Base-by-base conservation (phyloP, 2,888 invertebrate genomes). In the Tetheella fluctuosa region DNA sequence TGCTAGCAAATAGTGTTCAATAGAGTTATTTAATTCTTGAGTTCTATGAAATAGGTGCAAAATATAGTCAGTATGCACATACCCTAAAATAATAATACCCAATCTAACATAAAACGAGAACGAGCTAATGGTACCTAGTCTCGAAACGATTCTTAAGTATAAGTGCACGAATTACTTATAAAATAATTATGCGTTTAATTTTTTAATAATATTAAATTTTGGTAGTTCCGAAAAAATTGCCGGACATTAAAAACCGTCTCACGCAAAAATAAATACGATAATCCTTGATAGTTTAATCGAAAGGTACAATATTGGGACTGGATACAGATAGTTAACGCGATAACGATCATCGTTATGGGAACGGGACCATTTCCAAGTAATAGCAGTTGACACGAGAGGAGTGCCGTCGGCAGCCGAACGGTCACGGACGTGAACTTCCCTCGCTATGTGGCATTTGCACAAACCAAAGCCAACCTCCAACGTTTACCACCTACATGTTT, bases 341-440 rank as follows among this genome's bases (percentile, higher is more conserved):
- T 55, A 59, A 63, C 60, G 60, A 62, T 28, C 25, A 52, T 17
- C n/a, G 52, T 59, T 63, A 74, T 75, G 68, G 67, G 72, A 79
- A 76, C 70, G 68, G 77, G 80, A 80, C 75, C 79, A 74, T 80
- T 76, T 75, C 70, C 76, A 74, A 70, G 39, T 37, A 37, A 37
- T 39, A 70, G 76, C 74, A 64, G 74, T 73, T 77, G 80, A 80
- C 80, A 80, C 79, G 77, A 77, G 79, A 73, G 76, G 80, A 79
- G 80, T 81, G 73, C 76, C 65, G 57, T 59, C 62, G 20, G 34
- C 34, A 20, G 25, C 64, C 68, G 68, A 70, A 64, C 79, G 87
- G 81, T 88, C 88, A 88, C 77, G 88, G 88, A 83, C 86, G 74
- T 75, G 83, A 81, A 80, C 83, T 86, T 79, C 81, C 77, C 70